phyloP scores from a whole-genome alignment of 2,797 vertebrate genomes.

The Epinephelus awoara region DNA sequence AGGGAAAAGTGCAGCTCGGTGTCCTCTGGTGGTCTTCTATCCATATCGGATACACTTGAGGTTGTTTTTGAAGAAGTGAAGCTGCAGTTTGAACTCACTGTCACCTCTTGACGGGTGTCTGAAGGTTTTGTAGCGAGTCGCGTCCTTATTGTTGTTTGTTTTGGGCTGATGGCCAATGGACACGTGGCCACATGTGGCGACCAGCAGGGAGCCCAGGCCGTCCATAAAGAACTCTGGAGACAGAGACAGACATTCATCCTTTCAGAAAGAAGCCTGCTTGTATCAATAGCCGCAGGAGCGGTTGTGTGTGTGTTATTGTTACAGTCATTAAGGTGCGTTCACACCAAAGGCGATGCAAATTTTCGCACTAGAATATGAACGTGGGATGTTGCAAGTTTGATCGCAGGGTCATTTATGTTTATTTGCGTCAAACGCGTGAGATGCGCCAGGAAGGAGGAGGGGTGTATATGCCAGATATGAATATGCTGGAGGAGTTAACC shows the following conservation, averaged over 20 bases:
- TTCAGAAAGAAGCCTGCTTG: neutral
- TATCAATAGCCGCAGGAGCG: too few relatives aligned
- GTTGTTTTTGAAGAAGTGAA: slow-evolving; percentile 86
- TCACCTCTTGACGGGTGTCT: slow-evolving; percentile 45
- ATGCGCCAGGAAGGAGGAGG: too few relatives aligned
- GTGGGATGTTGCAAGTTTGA: too few relatives aligned
- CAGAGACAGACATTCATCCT: neutral
- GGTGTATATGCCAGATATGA: too few relatives aligned
- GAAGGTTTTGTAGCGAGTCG: slow-evolving; percentile 54
- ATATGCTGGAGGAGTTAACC: too few relatives aligned
- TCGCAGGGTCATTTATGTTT: too few relatives aligned
- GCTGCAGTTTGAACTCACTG: slow-evolving; percentile 61
- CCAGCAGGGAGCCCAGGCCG: slow-evolving; percentile 81
- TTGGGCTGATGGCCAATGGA: slow-evolving; percentile 74
- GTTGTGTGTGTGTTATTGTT: too few relatives aligned
- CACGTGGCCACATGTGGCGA: slow-evolving; percentile 82
- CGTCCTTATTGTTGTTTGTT: accelerated
- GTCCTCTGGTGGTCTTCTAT: neutral
- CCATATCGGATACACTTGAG: slow-evolving; percentile 71
- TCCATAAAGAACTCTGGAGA: slow-evolving; percentile 87
- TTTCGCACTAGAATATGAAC: too few relatives aligned
- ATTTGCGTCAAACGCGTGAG: too few relatives aligned
- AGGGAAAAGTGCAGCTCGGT: neutral
- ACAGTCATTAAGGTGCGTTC: too few relatives aligned
- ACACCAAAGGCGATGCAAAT: too few relatives aligned